Base-by-base conservation (phyloP, 2,888 invertebrate species). In the Asteroscopus sphinx region DNA sequence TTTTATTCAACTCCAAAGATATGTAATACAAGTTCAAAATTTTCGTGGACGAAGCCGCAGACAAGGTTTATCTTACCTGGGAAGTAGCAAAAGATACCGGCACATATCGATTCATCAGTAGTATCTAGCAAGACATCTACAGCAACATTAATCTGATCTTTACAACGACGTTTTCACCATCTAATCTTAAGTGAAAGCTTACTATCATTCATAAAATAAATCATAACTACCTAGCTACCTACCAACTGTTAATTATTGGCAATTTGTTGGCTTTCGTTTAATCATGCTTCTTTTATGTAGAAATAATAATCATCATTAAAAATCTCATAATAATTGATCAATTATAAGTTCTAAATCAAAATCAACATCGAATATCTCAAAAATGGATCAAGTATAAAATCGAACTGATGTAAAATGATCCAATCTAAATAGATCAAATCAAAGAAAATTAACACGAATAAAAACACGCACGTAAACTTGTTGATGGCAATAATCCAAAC, bases 401-500 rank as follows among this genome's bases (percentile, higher is more conserved):
- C 7, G 21, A 6, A 1, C 21, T 21, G 4, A 21, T 21, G 6
- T 6, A 21, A 9, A n/a, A 32, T 7, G 17, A 41, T 9, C 15
- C n/a, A n/a, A 40, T 26, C 35, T 1, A 44, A 26, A 1, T 1
- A 17, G 7, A 25, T 12, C 16, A 26, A 39, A 67, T 37, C 17
- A 11, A 60, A 36, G 33, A 3, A 30, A 3, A 45, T 11, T 0
- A 28, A 41, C 12, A 40, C 6, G 6, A 49, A 53, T 15, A 12
- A 15, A 16, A 45, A 36, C n/a, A n/a, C n/a, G 30, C 16, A 40
- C 4, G 30, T 46, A 71, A 53, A 64, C 46, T 60, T 21, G 47
- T 62, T 49, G 52, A 64, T 54, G 52, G 41, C 54, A 67, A 1
- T 17, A 56, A 58, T 63, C 54, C 39, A 51, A 74, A 73, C 70